Evolutionary conservation across 2,888 invertebrate genomes (phyloP).

Genomic region (Stegophylla sp.): DNA sequence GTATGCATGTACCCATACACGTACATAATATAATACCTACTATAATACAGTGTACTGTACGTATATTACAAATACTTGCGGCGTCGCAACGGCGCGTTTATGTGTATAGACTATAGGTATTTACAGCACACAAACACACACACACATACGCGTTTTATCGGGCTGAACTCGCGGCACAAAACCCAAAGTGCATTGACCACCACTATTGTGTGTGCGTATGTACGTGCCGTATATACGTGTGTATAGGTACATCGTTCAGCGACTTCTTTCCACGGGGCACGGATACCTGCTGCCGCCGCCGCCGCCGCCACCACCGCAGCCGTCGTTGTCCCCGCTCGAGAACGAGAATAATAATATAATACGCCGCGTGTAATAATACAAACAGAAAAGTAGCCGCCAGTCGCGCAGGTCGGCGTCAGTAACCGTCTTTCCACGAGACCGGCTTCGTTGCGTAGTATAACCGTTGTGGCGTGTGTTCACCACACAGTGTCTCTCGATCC

Average conservation of each 20-base stretch:
- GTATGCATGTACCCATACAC: neutral
- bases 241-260: neutral
- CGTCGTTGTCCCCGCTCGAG: conserved; percentile 42
- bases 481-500: neutral
- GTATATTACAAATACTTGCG: conserved; percentile 3
- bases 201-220: neutral
- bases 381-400: neutral
- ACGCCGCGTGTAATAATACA: neutral
- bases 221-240: neutral
- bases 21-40: too few relatives aligned
- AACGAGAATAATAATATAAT: conserved; percentile 24
- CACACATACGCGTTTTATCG: neutral
- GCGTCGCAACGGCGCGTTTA: neutral
- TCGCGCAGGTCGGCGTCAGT: conserved; percentile 13
- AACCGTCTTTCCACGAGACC: conserved; percentile 38
- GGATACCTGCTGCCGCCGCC: neutral
- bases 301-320: neutral
- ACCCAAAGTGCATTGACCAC: conserved; percentile 48
- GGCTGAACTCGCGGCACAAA: conserved; percentile 27
- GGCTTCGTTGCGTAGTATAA: neutral
- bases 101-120: neutral
- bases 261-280: conserved; percentile 35
- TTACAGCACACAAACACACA: neutral
- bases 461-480: too few relatives aligned
- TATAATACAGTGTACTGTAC: too few relatives aligned